Evolutionary conservation across 2,797 vertebrate species (phyloP), one percentile per base, ranked within the genome.

Genomic region (Hippoglossus hippoglossus): DNA sequence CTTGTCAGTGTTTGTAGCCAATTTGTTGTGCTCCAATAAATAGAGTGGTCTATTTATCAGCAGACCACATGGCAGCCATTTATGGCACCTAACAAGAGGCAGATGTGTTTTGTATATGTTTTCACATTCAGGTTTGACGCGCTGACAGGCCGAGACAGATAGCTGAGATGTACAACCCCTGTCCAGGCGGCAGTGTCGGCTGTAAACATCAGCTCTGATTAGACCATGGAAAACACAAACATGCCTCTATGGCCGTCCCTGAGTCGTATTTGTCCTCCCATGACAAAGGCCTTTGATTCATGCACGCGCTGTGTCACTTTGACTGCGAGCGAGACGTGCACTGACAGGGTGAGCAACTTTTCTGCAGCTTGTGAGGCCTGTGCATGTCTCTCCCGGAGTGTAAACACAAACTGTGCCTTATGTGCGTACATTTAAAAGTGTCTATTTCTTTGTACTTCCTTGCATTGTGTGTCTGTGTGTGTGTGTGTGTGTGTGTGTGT

Each of bases 11-110:
- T 95, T 95, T 94, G 93, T 94, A 93, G 94, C 92, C 94, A 94
- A 89, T 95, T 94, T 94, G 94, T 95, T 96, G 94, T 94, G 94
- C 91, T 94, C 95, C 94, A 95, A 95, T 95, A 95, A 95, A 95
- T 93, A 94, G 89, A 93, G 92, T 76, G 89, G 87, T 89, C 91
- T 95, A 95, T 95, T 96, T 95, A 94, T 95, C 94, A 95, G 94
- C 82, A 81, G 91, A 84, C 92, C 95, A 96, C 95, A 96, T 96
- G 95, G 95, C 94, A 95, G 94, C 88, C 95, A 94, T 95, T 95
- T 94, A 89, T 93, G 92, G 90, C 47, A 80, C 70, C 87, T 96
- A 97, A 97, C 94, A 93, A 95, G 93, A 94, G 95, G 95, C 96
- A 97, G 95, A 96, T 97, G 96, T 94, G 88, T 90, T 86, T 90